Conservation (phyloP, 2,113 vertebrate species). For the Muntiacus reevesi region DNA sequence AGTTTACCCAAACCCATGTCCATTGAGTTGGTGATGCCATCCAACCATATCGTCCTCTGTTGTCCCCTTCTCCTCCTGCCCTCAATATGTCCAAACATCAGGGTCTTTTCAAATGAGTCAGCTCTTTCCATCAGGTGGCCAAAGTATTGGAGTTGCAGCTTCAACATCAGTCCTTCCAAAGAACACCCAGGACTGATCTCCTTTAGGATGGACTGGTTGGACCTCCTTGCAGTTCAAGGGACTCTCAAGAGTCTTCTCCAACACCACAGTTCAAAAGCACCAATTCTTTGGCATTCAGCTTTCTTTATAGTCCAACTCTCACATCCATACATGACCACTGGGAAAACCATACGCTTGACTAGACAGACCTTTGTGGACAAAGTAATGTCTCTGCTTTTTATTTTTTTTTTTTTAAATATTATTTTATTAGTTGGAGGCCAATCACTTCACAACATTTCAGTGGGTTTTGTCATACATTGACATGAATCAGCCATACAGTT, state of each 20-base stretch:
- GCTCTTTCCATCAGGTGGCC: not conserved
- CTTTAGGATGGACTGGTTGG: not conserved
- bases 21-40: not conserved
- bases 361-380: not conserved
- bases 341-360: not conserved
- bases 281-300: fast-evolving
- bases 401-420: too few species aligned
- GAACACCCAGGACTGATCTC: not conserved
- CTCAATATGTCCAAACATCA: not conserved
- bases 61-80: not conserved
- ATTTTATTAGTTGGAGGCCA: too few species aligned
- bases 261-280: not conserved
- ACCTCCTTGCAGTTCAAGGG: not conserved
- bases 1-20: not conserved
- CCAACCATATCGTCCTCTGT: not conserved
- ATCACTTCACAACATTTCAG: too few species aligned
- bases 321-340: not conserved
- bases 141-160: not conserved
- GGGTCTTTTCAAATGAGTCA: not conserved
- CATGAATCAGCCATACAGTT: too few species aligned
- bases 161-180: not conserved
- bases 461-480: too few species aligned
- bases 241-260: not conserved
- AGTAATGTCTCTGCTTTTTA: not conserved
- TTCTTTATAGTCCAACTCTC: not conserved